phyloP scores from a whole-genome alignment of 2,888 invertebrate genomes.

The Ommatoiulus sabulosus region DNA sequence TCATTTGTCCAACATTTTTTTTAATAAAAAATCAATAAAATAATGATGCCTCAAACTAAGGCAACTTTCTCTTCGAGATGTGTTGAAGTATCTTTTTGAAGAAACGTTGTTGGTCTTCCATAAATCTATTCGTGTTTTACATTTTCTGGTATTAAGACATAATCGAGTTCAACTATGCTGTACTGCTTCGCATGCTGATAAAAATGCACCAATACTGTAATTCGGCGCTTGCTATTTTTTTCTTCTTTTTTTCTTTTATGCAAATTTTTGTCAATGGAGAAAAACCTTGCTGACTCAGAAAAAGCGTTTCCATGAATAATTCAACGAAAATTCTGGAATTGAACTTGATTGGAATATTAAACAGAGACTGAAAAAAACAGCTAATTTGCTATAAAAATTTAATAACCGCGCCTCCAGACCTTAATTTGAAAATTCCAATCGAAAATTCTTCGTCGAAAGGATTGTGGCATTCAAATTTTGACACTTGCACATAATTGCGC shows the following conservation, averaged over 20 bases:
- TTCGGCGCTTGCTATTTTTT: neutral
- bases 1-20: neutral
- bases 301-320: neutral
- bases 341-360: slow-evolving; percentile 47
- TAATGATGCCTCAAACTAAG: slow-evolving; percentile 27
- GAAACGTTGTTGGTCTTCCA: neutral
- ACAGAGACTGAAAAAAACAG: neutral
- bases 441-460: neutral
- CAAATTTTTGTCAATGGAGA: neutral
- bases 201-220: neutral
- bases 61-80: neutral
- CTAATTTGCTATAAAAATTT: slow-evolving; percentile 37
- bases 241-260: neutral
- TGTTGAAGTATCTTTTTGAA: neutral
- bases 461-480: neutral
- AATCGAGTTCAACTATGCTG: neutral
- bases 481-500: neutral
- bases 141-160: neutral
- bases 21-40: slow-evolving; percentile 16
- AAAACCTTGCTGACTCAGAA: neutral
- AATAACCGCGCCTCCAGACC: neutral
- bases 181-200: neutral
- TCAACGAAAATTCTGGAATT: slow-evolving; percentile 26
- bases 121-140: neutral
- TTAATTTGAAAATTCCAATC: slow-evolving; percentile 42